These are phyloP conservation scores for Phalacrocorax aristotelis DNA, from an alignment of 2,113 vertebrate species.

Conservation along the genomic window DNA sequence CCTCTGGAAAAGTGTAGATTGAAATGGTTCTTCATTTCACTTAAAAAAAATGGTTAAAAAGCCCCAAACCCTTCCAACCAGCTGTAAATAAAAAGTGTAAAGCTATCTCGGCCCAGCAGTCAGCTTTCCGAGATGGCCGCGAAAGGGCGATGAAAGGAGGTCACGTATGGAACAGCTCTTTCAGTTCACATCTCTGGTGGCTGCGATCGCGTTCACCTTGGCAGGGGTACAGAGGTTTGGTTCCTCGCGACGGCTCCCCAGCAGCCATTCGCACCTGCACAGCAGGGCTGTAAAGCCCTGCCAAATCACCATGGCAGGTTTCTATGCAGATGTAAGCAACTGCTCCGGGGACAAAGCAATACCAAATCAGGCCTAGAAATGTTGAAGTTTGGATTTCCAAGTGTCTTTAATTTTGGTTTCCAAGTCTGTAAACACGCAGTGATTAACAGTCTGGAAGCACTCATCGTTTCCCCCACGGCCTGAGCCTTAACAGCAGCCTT, in stretches of 20 bases:
- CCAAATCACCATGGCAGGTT: background rate
- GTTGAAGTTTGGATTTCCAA: background rate
- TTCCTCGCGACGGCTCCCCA: background rate
- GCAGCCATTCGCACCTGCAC: background rate
- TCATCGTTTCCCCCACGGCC: background rate
- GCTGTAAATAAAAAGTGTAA: background rate
- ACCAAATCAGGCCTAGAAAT: background rate
- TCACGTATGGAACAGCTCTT: background rate
- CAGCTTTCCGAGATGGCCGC: background rate
- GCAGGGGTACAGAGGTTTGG: background rate
- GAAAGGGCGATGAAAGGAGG: constrained; percentile 18
- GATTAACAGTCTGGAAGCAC: constrained; percentile 51
- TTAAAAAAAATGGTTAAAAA: background rate
- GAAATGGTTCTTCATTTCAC: background rate
- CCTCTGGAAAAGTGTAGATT: background rate
- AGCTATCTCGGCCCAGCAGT: background rate
- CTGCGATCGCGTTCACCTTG: background rate
- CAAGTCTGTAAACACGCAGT: background rate
- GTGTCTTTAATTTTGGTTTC: constrained; percentile 5
- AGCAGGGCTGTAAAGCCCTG: background rate
- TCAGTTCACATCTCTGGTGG: background rate
- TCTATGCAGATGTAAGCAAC: background rate
- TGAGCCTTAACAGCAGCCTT: background rate
- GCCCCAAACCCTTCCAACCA: background rate
- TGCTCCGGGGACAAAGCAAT: background rate